Base-by-base conservation (phyloP, 1,140 invertebrate genomes). In the Drosophila persimilis region DNA sequence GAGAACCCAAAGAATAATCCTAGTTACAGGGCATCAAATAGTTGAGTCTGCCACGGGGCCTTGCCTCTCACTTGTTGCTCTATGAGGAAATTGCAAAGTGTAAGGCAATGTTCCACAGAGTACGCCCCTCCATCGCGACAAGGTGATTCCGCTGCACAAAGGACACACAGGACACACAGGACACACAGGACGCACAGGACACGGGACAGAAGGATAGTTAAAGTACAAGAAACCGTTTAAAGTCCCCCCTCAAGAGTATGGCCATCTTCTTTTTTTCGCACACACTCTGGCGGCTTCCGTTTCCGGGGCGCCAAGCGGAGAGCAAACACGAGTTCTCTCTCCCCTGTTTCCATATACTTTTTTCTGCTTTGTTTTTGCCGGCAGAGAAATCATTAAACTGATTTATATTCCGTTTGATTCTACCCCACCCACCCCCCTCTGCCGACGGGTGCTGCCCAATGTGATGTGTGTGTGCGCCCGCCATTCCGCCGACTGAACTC, bases 391-490 rank as follows among this genome's bases (percentile, higher is more conserved):
- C 73, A 81, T 81, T 81, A 77, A 80, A 81, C 78, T 81, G 78
- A 81, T 81, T 81, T 81, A 81, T 81, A 81, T 81, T 81, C 77
- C 77, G 77, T 80, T 80, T 80, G 77, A 80, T 80, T 75, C 73
- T 50, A 35, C 50, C 17, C 39, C 54, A 65, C 53, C 58, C 47
- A 22, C 39, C 54, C 72, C 53, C 54, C 51, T 58, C 62, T 20
- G 20, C 20, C 20, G 20, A 2, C 1, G 20, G 57, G 60, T 73
- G 52, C 24, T 26, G 24, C 4, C 24, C 24, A 26, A 26, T 50
- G 52, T 54, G 52, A 31, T 55, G 53, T 53, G 51, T 35, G 51
- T 44, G 53, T 45, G 64, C 39, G 58, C 22, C 39, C 54, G 50
- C 48, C 29, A 43, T 73, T 74, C 31, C 53, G 76, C 41, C 44